Percentiles rank a stretch among this genome's conserved stretches.
Evolutionary conservation across 2,113 vertebrate species (phyloP).

Genomic region (Heterotilapia buettikoferi): DNA sequence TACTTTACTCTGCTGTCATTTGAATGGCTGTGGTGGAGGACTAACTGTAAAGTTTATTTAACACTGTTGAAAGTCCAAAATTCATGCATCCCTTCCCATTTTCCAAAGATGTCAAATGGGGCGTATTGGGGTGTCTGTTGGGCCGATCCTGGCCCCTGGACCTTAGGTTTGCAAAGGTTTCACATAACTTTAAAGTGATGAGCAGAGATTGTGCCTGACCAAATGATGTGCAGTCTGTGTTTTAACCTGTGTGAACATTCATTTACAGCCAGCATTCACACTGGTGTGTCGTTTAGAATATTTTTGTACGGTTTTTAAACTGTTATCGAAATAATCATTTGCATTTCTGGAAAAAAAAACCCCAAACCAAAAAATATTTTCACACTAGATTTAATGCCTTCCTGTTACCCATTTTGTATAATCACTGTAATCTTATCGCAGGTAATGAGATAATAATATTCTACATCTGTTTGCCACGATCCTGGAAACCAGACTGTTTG

Average conservation of each 20-base stretch:
- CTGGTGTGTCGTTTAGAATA: neutral
- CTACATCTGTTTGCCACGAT: neutral
- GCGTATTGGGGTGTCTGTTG: neutral
- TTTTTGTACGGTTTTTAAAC: neutral
- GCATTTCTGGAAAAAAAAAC: neutral
- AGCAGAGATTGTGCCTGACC: neutral
- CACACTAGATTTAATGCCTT: neutral
- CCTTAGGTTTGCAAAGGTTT: neutral
- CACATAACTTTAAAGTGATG: neutral
- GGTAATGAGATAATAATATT: conserved; percentile 20
- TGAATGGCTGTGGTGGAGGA: neutral
- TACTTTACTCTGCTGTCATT: neutral
- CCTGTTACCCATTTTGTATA: neutral
- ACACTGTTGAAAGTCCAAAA: neutral
- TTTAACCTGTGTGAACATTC: neutral
- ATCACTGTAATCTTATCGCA: neutral
- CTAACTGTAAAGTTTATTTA: neutral
- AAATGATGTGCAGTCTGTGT: neutral
- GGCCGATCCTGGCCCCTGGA: fast-evolving
- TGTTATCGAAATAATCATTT: neutral
- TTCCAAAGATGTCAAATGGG: neutral
- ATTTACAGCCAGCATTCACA: neutral
- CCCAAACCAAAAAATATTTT: neutral
- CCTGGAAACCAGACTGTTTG: conserved; percentile 18
- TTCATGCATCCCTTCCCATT: neutral